A percentile compares a stretch with the other conserved stretches of the same genome.
phyloP scores from a whole-genome alignment of 2,888 invertebrate species.

The Panopea generosa region DNA sequence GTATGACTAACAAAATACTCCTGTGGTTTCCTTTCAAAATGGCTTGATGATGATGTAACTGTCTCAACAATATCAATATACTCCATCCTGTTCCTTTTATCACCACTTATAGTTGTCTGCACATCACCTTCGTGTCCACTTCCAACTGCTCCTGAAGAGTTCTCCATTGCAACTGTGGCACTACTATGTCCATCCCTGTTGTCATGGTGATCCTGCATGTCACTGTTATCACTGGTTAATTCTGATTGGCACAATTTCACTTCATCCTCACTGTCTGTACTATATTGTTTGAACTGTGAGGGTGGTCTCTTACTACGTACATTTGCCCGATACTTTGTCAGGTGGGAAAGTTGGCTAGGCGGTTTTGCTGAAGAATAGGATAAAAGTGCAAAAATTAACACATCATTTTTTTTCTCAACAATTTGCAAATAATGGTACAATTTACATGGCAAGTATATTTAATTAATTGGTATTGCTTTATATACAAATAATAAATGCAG shows the following conservation, averaged over 20 bases:
- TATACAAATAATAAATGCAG: too few species aligned
- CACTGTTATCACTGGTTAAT: not conserved
- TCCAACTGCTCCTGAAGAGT: not conserved
- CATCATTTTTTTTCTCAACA: not conserved
- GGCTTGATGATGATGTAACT: too few species aligned
- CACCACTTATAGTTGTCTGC: too few species aligned
- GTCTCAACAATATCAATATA: too few species aligned
- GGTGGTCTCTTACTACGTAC: constrained; percentile 65
- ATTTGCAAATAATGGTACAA: too few species aligned
- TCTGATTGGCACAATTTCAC: constrained; percentile 3
- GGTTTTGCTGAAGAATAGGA: constrained; percentile 70
- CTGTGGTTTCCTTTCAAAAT: too few species aligned
- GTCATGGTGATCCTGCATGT: not conserved
- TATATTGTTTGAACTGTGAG: constrained; percentile 9
- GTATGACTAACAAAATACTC: too few species aligned
- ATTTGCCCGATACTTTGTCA: constrained; percentile 73
- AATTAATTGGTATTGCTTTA: too few species aligned
- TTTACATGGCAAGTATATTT: too few species aligned
- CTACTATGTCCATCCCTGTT: not conserved
- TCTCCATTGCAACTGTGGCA: not conserved
- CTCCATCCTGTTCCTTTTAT: too few species aligned
- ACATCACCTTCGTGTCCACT: too few species aligned
- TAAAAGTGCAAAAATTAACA: not conserved
- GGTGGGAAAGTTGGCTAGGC: constrained; percentile 70
- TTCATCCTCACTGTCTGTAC: constrained; percentile 13